Percentiles rank a stretch among this genome's conserved stretches.
These are phyloP conservation scores for Drosophila novamexicana DNA, from an alignment of 1,140 invertebrate species.

Conservation along the genomic window DNA sequence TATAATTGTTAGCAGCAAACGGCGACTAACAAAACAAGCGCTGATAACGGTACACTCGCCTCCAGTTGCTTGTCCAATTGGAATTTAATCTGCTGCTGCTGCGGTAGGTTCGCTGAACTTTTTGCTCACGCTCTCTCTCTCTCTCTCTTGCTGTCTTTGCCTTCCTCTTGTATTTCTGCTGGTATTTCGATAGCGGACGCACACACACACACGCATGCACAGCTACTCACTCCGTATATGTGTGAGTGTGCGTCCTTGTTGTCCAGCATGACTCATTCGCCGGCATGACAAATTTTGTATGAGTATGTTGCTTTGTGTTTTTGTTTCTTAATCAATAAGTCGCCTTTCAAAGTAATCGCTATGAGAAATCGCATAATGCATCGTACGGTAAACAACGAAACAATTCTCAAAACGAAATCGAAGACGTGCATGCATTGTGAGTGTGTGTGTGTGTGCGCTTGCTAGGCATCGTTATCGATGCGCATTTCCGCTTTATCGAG, in stretches of 20 bases:
- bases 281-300: slow-evolving; percentile 33
- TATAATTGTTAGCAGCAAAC: slow-evolving; percentile 21
- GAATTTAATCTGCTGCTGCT: slow-evolving; percentile 67
- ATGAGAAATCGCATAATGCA: slow-evolving; percentile 56
- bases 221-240: too few species aligned
- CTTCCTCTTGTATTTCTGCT: slow-evolving; percentile 33
- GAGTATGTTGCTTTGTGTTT: slow-evolving; percentile 19
- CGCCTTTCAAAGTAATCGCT: slow-evolving; percentile 31
- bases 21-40: slow-evolving; percentile 33
- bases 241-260: slow-evolving; percentile 27
- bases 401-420: slow-evolving; percentile 44
- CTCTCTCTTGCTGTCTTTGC: neutral
- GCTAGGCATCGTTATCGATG: slow-evolving; percentile 42
- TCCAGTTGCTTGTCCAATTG: slow-evolving; percentile 58
- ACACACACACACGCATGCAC: neutral
- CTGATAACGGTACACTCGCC: slow-evolving; percentile 50
- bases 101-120: slow-evolving; percentile 72
- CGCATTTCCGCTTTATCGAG: slow-evolving; percentile 42
- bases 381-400: slow-evolving; percentile 51
- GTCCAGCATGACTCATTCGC: slow-evolving; percentile 27
- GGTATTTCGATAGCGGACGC: slow-evolving; percentile 16
- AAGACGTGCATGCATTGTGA: slow-evolving; percentile 1
- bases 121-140: slow-evolving; percentile 20
- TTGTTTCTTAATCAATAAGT: slow-evolving; percentile 38
- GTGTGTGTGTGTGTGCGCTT: neutral